Evolutionary conservation across 2,888 invertebrate species (phyloP).

Genomic region (Xanthorhoe spadicearia): DNA sequence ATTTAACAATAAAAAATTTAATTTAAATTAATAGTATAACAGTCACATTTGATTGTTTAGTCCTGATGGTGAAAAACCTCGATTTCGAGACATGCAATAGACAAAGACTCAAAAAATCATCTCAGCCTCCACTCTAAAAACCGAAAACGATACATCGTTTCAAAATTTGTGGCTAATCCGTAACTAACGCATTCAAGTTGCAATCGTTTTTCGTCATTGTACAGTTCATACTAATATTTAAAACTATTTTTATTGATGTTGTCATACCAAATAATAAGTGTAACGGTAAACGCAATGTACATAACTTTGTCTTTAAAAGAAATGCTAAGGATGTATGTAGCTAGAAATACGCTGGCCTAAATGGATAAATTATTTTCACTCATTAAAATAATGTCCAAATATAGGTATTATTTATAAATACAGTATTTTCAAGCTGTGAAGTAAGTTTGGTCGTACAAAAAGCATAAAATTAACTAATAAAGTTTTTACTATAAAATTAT

Average conservation of each 20-base stretch:
- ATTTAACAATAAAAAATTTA: too few species aligned
- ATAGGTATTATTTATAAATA: neutral
- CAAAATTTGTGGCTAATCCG: neutral
- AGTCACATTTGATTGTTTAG: too few species aligned
- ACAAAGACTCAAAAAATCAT: too few species aligned
- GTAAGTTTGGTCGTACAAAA: neutral
- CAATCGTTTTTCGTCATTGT: conserved; percentile 47
- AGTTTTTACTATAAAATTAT: neutral
- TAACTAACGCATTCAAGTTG: neutral
- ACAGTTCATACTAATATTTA: conserved; percentile 60
- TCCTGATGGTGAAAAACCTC: too few species aligned
- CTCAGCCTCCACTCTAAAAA: too few species aligned
- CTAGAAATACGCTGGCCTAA: conserved; percentile 52
- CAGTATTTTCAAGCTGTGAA: conserved; percentile 7
- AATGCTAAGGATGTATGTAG: conserved; percentile 57
- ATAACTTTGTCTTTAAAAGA: conserved; percentile 56
- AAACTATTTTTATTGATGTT: conserved; percentile 68
- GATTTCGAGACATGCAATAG: too few species aligned
- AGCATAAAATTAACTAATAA: neutral
- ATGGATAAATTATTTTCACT: conserved; percentile 10
- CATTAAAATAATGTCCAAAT: conserved; percentile 14
- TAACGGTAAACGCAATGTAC: conserved; percentile 54
- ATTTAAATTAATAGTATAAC: too few species aligned
- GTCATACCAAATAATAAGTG: conserved; percentile 54
- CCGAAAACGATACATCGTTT: too few species aligned